Base-by-base conservation (phyloP, 2,888 invertebrate species). In the Cataglyphis cursor region DNA sequence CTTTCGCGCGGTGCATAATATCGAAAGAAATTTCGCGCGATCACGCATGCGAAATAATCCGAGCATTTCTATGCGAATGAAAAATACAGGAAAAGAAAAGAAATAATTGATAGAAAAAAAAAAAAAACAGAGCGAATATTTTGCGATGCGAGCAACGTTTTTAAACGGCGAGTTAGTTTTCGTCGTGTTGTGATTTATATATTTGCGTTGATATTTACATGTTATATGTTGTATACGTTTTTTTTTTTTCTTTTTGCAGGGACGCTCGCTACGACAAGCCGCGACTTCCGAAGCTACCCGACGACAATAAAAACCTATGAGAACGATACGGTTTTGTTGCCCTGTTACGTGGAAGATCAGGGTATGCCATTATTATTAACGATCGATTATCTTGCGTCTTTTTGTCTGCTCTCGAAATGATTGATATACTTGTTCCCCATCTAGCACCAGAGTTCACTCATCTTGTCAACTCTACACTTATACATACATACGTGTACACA, bases 291-390 rank as follows among this genome's bases (percentile, higher is more conserved):
- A 94, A 97, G 97, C 95, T 96, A 96, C 0, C 97, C 97, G 0
- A 97, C 97, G 96, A 97, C 96, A 3, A 97, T 97, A 64, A 97
- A 97, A 94, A 96, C 97, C 4, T 96, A 96, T 87, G 97, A 97
- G 94, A 97, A 98, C 91, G 97, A 97, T 88, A 97, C 97, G 0
- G 97, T 98, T 0, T 93, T 97, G 35, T 95, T 98, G 84, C 98
- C 98, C 0, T 98, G 98, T 93, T 97, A 97, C 93, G 95, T 97
- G 87, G 96, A 97, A 90, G 96, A 96, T 84, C 91, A 95, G 31
- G 97, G 97, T 96, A 96, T 96, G 96, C 94, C 54, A 18, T 15
- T 38, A 18, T 15, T 38, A n/a, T 76, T 54, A 15, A 66, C n/a
- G 31, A 65, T 76, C 28, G 54, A 57, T 76, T 41, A 66, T n/a